Evolutionary conservation across 2,888 invertebrate species (phyloP).

Genomic region (Lathronympha strigana): DNA sequence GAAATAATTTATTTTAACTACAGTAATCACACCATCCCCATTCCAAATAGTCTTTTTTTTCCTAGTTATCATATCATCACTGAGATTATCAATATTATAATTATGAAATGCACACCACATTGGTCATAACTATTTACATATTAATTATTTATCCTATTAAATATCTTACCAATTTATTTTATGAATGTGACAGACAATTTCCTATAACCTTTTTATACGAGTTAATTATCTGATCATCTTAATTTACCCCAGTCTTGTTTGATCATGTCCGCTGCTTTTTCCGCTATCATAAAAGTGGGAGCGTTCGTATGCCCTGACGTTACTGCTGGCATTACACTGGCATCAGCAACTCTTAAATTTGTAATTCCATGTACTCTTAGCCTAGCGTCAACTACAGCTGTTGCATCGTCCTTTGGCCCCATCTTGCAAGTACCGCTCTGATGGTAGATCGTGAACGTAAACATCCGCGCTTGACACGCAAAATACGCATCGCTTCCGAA

Average conservation of each 20-base stretch:
- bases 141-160: no score
- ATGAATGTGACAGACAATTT: background rate
- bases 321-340: constrained; percentile 91
- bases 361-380: constrained; percentile 87
- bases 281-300: constrained; percentile 92
- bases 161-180: background rate
- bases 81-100: no score
- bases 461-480: constrained; percentile 86
- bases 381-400: constrained; percentile 86
- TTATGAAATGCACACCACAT: no score
- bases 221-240: constrained; percentile 41
- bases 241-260: constrained; percentile 80
- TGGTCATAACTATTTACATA: no score
- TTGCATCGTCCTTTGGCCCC: constrained; percentile 82
- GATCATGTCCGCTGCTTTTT: constrained; percentile 89
- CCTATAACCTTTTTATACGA: background rate
- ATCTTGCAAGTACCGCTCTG: constrained; percentile 88
- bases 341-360: constrained; percentile 89
- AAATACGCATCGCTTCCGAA: constrained; percentile 88
- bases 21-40: no score
- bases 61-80: no score
- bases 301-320: constrained; percentile 91
- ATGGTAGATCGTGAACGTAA: constrained; percentile 89
- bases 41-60: no score
- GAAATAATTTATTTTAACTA: no score